Percentiles rank a stretch among this genome's conserved stretches.
Conservation (phyloP, 2,888 invertebrate species). For the Heliconius sara region DNA sequence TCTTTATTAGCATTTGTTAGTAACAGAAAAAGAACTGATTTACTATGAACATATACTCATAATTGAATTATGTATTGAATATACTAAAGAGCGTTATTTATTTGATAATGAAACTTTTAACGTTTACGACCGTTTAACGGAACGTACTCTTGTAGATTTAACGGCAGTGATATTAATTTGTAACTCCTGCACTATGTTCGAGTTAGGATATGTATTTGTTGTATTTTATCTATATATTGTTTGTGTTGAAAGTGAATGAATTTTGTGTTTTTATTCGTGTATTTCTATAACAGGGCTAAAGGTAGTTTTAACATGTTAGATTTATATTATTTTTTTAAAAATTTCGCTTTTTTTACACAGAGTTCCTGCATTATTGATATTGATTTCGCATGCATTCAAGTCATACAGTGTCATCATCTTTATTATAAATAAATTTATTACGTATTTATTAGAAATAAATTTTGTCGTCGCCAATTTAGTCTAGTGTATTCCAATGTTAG, state of each 20-base stretch:
- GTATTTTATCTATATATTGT: constrained; percentile 8
- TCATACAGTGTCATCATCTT: constrained; percentile 73
- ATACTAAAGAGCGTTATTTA: background rate
- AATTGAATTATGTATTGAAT: constrained; percentile 2
- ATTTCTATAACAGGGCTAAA: constrained; percentile 46
- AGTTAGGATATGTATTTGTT: constrained; percentile 19
- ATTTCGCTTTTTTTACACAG: constrained; percentile 48
- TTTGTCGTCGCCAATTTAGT: constrained; percentile 47
- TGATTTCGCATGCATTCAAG: constrained; percentile 67
- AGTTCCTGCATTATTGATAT: constrained; percentile 63
- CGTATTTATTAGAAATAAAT: constrained; percentile 50
- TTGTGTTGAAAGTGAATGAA: constrained; percentile 33
- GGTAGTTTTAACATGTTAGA: constrained; percentile 44
- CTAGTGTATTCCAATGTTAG: constrained; percentile 75
- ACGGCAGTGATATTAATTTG: constrained; percentile 74
- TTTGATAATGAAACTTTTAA: background rate
- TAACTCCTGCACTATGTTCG: constrained; percentile 54
- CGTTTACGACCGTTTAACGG: constrained; percentile 6
- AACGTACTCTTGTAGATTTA: constrained; percentile 23
- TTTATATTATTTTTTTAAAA: constrained; percentile 39
- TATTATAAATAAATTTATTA: constrained; percentile 46
- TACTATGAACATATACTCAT: constrained; percentile 13
- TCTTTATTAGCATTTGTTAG: constrained; percentile 18
- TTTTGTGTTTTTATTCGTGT: constrained; percentile 37
- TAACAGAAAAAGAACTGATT: constrained; percentile 18